phyloP scores from a whole-genome alignment of 2,797 vertebrate species.

The Argentina silus region DNA sequence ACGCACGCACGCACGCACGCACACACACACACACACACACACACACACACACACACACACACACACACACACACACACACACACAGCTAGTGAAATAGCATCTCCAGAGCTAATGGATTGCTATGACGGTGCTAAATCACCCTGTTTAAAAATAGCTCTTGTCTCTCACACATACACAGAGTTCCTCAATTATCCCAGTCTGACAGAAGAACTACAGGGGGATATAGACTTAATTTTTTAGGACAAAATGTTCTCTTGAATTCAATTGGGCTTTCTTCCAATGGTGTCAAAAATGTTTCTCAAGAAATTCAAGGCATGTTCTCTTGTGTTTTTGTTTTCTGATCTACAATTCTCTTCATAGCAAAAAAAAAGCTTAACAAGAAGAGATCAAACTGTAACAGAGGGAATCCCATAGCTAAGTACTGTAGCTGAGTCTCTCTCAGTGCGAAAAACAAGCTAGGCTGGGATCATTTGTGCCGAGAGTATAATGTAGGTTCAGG shows the following conservation, averaged over 20 bases:
- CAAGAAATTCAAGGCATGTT: too few relatives aligned
- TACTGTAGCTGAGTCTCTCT: background rate
- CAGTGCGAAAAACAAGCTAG: background rate
- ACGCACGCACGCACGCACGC: conserved; percentile 1
- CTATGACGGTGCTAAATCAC: conserved; percentile 26
- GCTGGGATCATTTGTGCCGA: too few relatives aligned
- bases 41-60: background rate
- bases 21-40: conserved; percentile 5
- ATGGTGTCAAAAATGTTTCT: background rate
- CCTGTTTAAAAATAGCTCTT: conserved; percentile 38
- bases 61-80: background rate
- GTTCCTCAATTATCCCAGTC: conserved; percentile 6
- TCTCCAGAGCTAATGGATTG: conserved; percentile 29
- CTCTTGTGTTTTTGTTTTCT: too few relatives aligned
- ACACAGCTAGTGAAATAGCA: conserved; percentile 23
- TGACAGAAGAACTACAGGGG: conserved; percentile 19
- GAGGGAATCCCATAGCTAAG: too few relatives aligned
- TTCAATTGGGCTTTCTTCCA: background rate
- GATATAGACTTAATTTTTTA: background rate
- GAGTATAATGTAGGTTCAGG: too few relatives aligned
- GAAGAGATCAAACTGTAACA: background rate
- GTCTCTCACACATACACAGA: conserved; percentile 15
- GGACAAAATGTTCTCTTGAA: background rate
- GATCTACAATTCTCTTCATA: too few relatives aligned
- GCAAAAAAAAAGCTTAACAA: too few relatives aligned